These are phyloP conservation scores for Drosophila neonasuta DNA, from an alignment of 2,888 invertebrate species.

Conservation along the genomic window DNA sequence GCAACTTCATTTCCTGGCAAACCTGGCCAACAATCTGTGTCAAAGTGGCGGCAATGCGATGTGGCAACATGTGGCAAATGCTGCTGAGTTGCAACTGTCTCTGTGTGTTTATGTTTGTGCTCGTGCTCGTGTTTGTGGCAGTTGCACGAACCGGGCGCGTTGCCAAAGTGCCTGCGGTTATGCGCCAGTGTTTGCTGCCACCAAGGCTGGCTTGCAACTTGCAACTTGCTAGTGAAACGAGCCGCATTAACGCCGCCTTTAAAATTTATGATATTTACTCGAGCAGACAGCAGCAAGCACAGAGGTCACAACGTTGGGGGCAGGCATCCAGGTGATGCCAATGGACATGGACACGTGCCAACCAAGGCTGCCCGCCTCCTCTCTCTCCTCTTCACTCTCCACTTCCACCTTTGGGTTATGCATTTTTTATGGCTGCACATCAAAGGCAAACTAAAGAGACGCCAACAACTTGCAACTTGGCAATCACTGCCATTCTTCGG, in stretches of 20 bases:
- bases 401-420: constrained; percentile 25
- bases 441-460: constrained; percentile 53
- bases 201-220: constrained; percentile 42
- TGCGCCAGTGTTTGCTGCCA: constrained; percentile 56
- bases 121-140: constrained; percentile 9
- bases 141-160: constrained; percentile 50
- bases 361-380: constrained; percentile 13
- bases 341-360: constrained; percentile 39
- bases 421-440: constrained; percentile 58
- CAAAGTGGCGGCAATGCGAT: constrained; percentile 38
- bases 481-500: constrained; percentile 41
- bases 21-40: constrained; percentile 48
- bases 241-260: constrained; percentile 68
- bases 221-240: constrained; percentile 46
- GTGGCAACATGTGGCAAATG: constrained; percentile 51
- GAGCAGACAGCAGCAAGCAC: constrained; percentile 52
- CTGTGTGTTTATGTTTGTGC: constrained; percentile 12
- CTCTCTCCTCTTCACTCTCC: background rate
- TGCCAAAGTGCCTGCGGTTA: constrained; percentile 75
- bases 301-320: constrained; percentile 18
- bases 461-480: constrained; percentile 42
- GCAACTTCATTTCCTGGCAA: constrained; percentile 47
- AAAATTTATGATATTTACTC: constrained; percentile 79
- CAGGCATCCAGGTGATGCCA: background rate
- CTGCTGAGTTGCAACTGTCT: constrained; percentile 7